Evolutionary conservation across 2,888 invertebrate species (phyloP).

Genomic region (Tetanocera ferruginea): DNA sequence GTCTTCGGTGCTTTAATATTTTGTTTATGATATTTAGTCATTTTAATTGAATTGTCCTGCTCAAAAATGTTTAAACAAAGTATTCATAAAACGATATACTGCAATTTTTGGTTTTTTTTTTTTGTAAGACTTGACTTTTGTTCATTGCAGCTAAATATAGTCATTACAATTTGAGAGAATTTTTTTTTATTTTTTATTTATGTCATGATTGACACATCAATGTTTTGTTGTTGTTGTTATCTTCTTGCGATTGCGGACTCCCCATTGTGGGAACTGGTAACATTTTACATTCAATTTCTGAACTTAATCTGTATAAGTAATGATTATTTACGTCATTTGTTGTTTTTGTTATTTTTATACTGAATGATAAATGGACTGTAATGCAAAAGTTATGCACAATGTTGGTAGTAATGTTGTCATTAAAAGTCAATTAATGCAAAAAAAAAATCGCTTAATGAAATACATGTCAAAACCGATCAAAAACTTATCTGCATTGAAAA

Average conservation of each 20-base stretch:
- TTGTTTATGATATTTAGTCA: conserved; percentile 36
- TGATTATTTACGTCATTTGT: not conserved
- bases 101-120: not conserved
- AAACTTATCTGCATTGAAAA: too few relatives aligned
- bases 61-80: not conserved
- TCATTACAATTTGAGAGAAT: not conserved
- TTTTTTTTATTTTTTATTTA: not conserved
- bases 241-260: not conserved
- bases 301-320: not conserved
- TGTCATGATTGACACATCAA: not conserved
- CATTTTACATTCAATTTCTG: not conserved
- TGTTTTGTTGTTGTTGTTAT: not conserved
- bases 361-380: conserved; percentile 33
- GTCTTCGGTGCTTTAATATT: not conserved
- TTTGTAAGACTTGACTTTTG: not conserved
- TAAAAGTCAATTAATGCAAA: conserved; percentile 44
- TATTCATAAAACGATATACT: conserved; percentile 6
- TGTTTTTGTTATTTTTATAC: not conserved
- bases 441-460: not conserved
- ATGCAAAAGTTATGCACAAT: too few relatives aligned
- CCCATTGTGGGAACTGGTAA: conserved; percentile 31
- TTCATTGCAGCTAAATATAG: not conserved
- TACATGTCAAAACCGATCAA: too few relatives aligned
- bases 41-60: conserved; percentile 38
- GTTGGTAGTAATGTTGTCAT: conserved; percentile 1